Evolutionary conservation across 2,888 invertebrate genomes (phyloP).

Genomic region (Epistrophella euchroma): DNA sequence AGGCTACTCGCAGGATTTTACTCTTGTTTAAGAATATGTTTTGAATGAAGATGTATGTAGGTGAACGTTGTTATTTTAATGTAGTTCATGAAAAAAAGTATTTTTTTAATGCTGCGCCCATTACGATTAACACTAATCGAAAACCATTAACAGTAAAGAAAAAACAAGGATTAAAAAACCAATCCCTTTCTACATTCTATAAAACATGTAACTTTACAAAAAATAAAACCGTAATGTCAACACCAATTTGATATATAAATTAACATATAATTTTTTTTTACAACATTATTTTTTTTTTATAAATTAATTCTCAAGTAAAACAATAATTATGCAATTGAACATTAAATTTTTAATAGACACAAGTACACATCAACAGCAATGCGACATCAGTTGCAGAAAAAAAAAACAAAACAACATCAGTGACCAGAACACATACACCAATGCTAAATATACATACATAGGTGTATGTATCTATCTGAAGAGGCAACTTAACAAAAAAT

Average conservation of each 20-base stretch:
- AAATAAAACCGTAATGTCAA: too few relatives aligned
- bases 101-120: too few relatives aligned
- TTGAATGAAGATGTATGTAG: too few relatives aligned
- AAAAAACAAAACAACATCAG: slow-evolving; percentile 13
- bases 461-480: background rate
- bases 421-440: slow-evolving; percentile 9
- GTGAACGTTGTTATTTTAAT: too few relatives aligned
- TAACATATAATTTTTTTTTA: slow-evolving; percentile 7
- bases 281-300: background rate
- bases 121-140: too few relatives aligned
- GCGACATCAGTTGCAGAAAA: slow-evolving; percentile 58
- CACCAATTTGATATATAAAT: background rate
- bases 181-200: too few relatives aligned
- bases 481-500: slow-evolving; percentile 37
- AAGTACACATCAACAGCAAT: slow-evolving; percentile 36
- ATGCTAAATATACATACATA: background rate
- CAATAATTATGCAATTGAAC: slow-evolving; percentile 67
- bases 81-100: too few relatives aligned
- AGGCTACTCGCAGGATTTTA: too few relatives aligned
- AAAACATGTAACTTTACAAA: too few relatives aligned
- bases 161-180: too few relatives aligned
- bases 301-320: slow-evolving; percentile 70
- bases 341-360: slow-evolving; percentile 51
- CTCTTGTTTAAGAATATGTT: too few relatives aligned
- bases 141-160: too few relatives aligned